Evolutionary conservation across 1,140 invertebrate genomes (phyloP).

Genomic region (Drosophila pseudoobscura): DNA sequence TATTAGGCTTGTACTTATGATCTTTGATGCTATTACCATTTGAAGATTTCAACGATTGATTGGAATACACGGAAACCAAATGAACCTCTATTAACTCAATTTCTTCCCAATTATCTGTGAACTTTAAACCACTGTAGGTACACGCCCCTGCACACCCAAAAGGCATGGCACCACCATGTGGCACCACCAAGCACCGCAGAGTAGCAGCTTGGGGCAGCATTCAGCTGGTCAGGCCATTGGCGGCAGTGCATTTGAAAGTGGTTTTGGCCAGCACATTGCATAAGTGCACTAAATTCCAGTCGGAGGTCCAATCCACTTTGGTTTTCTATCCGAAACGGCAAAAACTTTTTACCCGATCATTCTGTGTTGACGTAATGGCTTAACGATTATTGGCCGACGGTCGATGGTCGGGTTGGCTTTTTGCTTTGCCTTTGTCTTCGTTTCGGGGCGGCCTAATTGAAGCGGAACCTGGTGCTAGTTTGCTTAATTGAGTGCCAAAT

Average conservation of each 20-base stretch:
- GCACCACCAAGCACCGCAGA: slow-evolving; percentile 20
- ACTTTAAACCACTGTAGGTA: no score
- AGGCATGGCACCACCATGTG: slow-evolving; percentile 10
- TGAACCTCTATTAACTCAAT: no score
- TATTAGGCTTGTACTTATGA: no score
- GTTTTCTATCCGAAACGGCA: slow-evolving; percentile 67
- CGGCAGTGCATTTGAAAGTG: slow-evolving; percentile 71
- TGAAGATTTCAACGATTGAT: no score
- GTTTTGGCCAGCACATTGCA: slow-evolving; percentile 73
- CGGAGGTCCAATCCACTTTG: slow-evolving; percentile 44
- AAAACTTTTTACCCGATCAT: slow-evolving; percentile 61
- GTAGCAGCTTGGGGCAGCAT: slow-evolving; percentile 17
- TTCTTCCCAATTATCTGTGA: no score
- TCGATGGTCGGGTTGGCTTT: slow-evolving; percentile 31
- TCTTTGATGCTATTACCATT: no score
- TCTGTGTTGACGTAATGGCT: slow-evolving; percentile 70
- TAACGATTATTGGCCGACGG: slow-evolving; percentile 54
- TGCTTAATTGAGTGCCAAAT: slow-evolving; percentile 39
- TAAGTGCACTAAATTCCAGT: slow-evolving; percentile 76
- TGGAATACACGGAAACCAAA: no score
- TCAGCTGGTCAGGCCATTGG: slow-evolving; percentile 52
- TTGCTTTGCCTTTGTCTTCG: slow-evolving; percentile 18
- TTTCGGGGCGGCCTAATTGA: slow-evolving; percentile 49
- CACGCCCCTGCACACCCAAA: slow-evolving; percentile 23
- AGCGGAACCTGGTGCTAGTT: slow-evolving; percentile 56